These are phyloP conservation scores for Chloroclystis v-ata DNA, from an alignment of 2,888 invertebrate species.

Conservation along the genomic window DNA sequence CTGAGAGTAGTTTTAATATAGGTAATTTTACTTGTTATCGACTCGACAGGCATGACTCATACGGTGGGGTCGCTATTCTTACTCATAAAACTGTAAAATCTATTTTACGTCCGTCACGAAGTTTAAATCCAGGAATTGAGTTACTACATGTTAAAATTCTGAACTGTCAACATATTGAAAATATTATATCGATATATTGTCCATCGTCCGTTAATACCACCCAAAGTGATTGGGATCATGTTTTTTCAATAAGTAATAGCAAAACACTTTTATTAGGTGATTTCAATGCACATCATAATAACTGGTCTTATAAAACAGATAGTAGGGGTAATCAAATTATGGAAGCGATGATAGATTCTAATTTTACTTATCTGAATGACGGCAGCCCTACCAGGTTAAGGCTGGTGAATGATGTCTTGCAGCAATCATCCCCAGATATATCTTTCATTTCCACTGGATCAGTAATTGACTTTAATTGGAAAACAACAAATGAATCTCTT, in stretches of 20 bases:
- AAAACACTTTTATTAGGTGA: slow-evolving; percentile 9
- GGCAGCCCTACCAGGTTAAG: slow-evolving; percentile 21
- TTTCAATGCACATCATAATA: slow-evolving; percentile 25
- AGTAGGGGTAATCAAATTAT: slow-evolving; percentile 21
- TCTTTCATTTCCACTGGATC: not conserved
- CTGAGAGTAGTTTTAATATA: not conserved
- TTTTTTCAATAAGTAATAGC: slow-evolving; percentile 11
- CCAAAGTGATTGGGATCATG: slow-evolving; percentile 20
- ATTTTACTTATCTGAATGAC: slow-evolving; percentile 22
- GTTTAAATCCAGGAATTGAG: slow-evolving; percentile 22
- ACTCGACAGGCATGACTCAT: not conserved
- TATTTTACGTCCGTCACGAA: not conserved
- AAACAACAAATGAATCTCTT: not conserved
- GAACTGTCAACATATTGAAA: slow-evolving; percentile 7
- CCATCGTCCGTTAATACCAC: slow-evolving; percentile 16
- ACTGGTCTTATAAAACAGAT: slow-evolving; percentile 25
- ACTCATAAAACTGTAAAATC: slow-evolving; percentile 11
- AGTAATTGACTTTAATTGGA: not conserved
- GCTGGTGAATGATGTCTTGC: slow-evolving; percentile 13
- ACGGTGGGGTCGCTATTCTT: slow-evolving; percentile 11
- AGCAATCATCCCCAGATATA: slow-evolving; percentile 1
- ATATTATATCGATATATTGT: slow-evolving; percentile 23
- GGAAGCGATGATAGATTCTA: slow-evolving; percentile 15
- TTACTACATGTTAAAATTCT: slow-evolving; percentile 8
- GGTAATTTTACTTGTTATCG: not conserved